A percentile compares a stretch with the other conserved stretches of the same genome.
These are phyloP conservation scores for Xylota sylvarum DNA, from an alignment of 2,888 invertebrate species.

Conservation along the genomic window DNA sequence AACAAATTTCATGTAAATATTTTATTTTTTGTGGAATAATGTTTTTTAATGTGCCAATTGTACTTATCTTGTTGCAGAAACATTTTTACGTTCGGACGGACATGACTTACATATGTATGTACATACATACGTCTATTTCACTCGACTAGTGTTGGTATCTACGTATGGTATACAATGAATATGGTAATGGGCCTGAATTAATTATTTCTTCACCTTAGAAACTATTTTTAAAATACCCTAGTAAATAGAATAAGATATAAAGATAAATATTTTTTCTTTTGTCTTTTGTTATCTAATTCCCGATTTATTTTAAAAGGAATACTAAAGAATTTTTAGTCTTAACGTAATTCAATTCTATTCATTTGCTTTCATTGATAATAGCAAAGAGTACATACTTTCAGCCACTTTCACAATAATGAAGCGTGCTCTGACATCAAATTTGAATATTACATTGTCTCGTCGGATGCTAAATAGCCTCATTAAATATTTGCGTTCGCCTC, in stretches of 20 bases:
- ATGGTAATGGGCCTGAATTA: no score
- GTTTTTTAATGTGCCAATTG: no score
- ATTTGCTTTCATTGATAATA: background rate
- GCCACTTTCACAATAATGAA: background rate
- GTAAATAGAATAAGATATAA: no score
- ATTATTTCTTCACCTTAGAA: background rate
- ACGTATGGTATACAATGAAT: no score
- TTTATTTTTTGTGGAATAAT: no score
- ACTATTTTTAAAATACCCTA: no score
- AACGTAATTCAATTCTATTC: background rate
- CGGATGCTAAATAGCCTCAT: constrained; percentile 2
- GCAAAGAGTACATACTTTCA: background rate
- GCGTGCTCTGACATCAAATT: constrained; percentile 16
- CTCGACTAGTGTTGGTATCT: no score
- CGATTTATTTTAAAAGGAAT: background rate
- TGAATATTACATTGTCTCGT: constrained; percentile 2
- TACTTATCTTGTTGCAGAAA: no score
- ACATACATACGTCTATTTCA: no score
- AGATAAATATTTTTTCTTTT: background rate
- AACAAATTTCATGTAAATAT: no score
- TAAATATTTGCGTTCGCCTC: constrained; percentile 12
- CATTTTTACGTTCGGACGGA: no score
- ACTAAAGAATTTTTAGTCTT: background rate
- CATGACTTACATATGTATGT: no score
- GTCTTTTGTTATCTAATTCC: background rate